Base-by-base conservation (phyloP, 2,797 vertebrate genomes). In the Parauchenoglanis punctatus region DNA sequence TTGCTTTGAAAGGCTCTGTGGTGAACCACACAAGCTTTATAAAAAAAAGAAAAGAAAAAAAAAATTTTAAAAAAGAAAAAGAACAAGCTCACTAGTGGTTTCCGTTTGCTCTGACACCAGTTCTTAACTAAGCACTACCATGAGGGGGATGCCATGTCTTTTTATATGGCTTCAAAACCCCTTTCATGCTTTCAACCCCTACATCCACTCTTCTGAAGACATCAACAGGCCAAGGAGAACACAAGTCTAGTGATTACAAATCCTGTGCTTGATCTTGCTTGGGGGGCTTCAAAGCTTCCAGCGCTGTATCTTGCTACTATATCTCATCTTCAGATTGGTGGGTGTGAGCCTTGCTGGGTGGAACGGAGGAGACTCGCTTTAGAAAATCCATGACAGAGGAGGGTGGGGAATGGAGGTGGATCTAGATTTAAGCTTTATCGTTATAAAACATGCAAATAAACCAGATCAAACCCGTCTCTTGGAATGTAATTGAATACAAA, bases 141-240 rank as follows among this genome's bases (percentile, higher is more conserved):
- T n/a, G 58, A 58, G 70, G 87, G 59, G 75, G 77, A 67, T 67
- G 81, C 70, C 35, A 54, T 81, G 81, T 85, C 63, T 81, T 85
- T 85, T 86, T 87, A 87, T 85, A 83, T 76, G 70, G 63, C 78
- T 89, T 86, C 78, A 90, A 89, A 89, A 85, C 82, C 83, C 56
- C 87, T 91, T 88, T 92, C 85, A 91, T 85, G 88, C 87, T 86
- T 87, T 81, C n/a, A n/a, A n/a, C n/a, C n/a, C n/a, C 82, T 73
- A 59, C 89, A 89, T 86, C 84, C 72, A 76, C 85, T 87, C 81
- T 87, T 87, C 82, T 80, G 54, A 88, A 87, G 87, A 85, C 23
- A 0, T 5, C 46, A 67, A 85, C 68, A 44, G 35, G 73, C 59
- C 75, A 59, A 28, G 83, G 31, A 80, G 81, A 89, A 88, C 89